A percentile compares a stretch with the other conserved stretches of the same genome.
Conservation (phyloP, 1,140 invertebrate species). For the Propsilocerus akamusi region DNA sequence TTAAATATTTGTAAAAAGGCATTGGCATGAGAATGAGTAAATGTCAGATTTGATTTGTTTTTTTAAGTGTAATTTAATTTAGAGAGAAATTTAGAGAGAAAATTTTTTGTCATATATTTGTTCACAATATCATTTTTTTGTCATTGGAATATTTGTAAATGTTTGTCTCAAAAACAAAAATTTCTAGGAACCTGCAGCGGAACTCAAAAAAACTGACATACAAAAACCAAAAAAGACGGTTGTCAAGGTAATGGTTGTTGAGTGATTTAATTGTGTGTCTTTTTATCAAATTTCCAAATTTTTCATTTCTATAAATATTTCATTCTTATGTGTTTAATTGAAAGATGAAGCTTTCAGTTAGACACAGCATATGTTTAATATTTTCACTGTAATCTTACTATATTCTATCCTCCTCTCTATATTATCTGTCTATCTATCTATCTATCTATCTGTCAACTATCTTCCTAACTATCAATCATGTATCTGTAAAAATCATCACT, state of each 20-base stretch:
- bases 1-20: too few species aligned
- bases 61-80: too few species aligned
- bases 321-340: background rate
- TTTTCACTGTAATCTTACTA: background rate
- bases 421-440: constrained; percentile 1
- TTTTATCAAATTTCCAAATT: background rate
- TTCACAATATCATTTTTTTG: background rate
- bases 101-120: too few species aligned
- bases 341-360: background rate
- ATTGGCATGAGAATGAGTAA: too few species aligned
- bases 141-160: background rate
- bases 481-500: too few species aligned
- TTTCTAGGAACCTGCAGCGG: background rate
- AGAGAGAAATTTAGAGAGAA: too few species aligned
- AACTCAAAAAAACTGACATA: background rate
- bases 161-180: background rate
- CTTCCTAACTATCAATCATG: too few species aligned
- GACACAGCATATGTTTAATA: too few species aligned
- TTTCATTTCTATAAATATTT: background rate
- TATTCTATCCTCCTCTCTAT: background rate
- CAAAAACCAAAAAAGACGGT: background rate
- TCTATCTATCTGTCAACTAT: background rate
- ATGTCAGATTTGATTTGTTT: too few species aligned
- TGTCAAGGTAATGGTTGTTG: background rate
- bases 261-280: background rate